phyloP scores from a whole-genome alignment of 2,888 invertebrate species.

The Netelia inedita region DNA sequence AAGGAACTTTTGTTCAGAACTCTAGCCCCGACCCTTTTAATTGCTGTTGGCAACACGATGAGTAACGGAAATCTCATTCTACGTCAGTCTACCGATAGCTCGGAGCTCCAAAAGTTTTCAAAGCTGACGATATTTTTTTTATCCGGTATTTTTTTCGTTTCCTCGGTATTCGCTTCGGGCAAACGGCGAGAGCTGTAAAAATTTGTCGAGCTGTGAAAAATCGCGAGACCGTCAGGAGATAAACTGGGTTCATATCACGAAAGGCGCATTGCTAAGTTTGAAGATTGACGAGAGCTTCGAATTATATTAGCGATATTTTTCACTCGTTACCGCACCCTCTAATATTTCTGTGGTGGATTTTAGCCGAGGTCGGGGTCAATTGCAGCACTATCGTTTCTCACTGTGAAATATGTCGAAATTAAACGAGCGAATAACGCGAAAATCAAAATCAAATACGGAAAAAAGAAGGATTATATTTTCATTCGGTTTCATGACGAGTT shows the following conservation, averaged over 20 bases:
- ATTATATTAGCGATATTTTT: background rate
- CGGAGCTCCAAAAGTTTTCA: background rate
- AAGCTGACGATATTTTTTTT: background rate
- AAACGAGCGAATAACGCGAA: no score
- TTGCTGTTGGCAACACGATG: constrained; percentile 47
- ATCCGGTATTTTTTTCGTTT: constrained; percentile 21
- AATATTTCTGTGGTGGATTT: constrained; percentile 7
- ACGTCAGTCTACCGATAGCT: background rate
- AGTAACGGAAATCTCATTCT: constrained; percentile 29
- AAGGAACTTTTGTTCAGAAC: constrained; percentile 51
- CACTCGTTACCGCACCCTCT: background rate
- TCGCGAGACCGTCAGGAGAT: constrained; percentile 16
- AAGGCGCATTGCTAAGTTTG: constrained; percentile 46
- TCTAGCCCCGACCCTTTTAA: constrained; percentile 48
- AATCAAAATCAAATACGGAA: no score
- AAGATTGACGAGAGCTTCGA: constrained; percentile 9
- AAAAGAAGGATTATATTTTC: no score
- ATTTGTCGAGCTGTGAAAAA: constrained; percentile 55
- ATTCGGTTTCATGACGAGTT: no score
- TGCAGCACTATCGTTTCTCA: no score
- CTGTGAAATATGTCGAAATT: no score
- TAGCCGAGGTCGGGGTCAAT: no score
- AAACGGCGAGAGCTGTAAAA: constrained; percentile 46
- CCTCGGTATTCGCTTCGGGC: background rate
- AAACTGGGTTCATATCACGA: background rate